These are phyloP conservation scores for Aselliscus stoliczkanus DNA, from an alignment of 2,797 vertebrate species.

Conservation along the genomic window DNA sequence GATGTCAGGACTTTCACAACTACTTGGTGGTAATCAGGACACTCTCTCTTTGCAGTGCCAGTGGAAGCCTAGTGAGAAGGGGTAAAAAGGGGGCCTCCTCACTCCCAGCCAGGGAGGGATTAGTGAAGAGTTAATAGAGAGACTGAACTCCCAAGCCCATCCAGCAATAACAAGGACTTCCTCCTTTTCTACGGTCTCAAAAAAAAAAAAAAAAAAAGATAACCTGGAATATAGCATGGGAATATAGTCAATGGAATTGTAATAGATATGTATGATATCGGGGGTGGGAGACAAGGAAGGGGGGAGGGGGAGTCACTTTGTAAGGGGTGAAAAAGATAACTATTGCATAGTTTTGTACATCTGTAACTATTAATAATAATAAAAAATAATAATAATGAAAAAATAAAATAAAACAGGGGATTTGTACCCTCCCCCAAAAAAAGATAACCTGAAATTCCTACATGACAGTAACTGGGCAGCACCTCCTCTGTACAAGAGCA, in stretches of 20 bases:
- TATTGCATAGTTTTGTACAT: no score
- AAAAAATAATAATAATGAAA: no score
- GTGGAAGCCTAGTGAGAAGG: neutral
- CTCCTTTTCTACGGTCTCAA: neutral
- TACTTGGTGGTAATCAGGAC: neutral
- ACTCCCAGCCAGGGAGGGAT: neutral
- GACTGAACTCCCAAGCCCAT: neutral
- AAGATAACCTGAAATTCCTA: neutral
- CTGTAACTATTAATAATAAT: no score
- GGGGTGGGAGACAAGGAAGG: no score
- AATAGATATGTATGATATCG: no score
- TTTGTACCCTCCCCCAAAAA: no score
- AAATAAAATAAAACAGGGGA: no score
- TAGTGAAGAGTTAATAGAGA: neutral
- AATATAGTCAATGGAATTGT: no score
- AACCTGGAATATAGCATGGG: neutral
- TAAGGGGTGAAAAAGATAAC: no score
- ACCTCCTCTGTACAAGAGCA: neutral
- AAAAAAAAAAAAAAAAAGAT: no score
- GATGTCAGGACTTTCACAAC: neutral
- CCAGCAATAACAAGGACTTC: neutral
- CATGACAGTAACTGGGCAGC: accelerated
- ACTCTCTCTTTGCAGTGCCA: neutral
- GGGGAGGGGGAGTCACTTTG: no score
- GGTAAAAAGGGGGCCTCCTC: neutral